A percentile compares a stretch with the other conserved stretches of the same genome.
Conservation (phyloP, 2,797 vertebrate genomes). For the Simalia tracyae region DNA sequence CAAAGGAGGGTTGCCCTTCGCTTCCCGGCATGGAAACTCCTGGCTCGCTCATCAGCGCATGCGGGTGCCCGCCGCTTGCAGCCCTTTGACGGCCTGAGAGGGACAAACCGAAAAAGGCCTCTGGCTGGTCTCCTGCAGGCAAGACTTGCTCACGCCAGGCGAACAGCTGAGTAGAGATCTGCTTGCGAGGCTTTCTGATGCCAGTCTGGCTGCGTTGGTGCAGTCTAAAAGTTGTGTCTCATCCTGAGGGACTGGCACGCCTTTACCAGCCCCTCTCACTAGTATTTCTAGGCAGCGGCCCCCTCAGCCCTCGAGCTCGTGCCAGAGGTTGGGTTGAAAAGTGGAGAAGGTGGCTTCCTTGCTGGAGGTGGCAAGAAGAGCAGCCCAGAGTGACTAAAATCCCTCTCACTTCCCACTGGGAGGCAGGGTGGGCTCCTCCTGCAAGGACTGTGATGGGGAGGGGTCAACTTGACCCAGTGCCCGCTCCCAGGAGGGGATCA, state of each 20-base stretch:
- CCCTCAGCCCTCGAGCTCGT: background rate
- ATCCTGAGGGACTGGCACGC: too few species aligned
- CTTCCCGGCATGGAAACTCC: too few species aligned
- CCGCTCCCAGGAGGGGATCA: accelerated
- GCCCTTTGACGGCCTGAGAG: background rate
- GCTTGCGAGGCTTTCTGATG: background rate
- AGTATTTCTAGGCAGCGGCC: background rate
- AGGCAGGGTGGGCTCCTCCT: background rate
- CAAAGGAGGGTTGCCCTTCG: too few species aligned
- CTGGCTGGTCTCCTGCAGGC: too few species aligned
- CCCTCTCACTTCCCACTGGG: background rate
- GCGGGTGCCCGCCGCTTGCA: background rate
- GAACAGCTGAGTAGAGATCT: background rate
- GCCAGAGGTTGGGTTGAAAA: background rate
- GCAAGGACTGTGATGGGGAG: background rate
- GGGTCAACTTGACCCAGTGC: background rate
- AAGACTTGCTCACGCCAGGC: background rate
- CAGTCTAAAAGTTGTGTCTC: too few species aligned
- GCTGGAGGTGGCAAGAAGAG: background rate
- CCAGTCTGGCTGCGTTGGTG: too few species aligned
- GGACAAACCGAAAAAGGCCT: background rate
- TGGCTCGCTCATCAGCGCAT: too few species aligned
- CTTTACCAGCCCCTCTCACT: background rate
- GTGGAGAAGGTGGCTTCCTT: too few species aligned
- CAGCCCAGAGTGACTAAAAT: too few species aligned